Conservation (phyloP, 1,140 invertebrate species). For the Pogonomyrmex barbatus region DNA sequence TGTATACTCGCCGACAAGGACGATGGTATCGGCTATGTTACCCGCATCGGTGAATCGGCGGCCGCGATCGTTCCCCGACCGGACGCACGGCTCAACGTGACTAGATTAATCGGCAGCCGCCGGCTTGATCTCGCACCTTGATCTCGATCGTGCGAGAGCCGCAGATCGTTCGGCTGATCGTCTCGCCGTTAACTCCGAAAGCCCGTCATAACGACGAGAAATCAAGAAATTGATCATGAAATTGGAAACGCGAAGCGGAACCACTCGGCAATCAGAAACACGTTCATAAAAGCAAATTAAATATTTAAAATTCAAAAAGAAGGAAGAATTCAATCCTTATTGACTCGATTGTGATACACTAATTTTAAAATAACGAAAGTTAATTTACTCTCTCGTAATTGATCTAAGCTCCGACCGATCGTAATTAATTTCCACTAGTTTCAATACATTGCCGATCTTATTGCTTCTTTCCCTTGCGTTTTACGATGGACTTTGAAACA, state of each 20-base stretch:
- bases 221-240: background rate
- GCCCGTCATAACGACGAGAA: background rate
- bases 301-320: background rate
- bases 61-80: conserved; percentile 39
- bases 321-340: background rate
- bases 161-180: background rate
- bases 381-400: background rate
- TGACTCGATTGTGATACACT: background rate
- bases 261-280: background rate
- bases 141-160: background rate
- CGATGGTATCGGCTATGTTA: conserved; percentile 26
- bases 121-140: conserved; percentile 21
- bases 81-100: conserved; percentile 70
- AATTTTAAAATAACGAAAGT: background rate
- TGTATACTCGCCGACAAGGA: conserved; percentile 16
- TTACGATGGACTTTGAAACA: conserved; percentile 7
- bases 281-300: background rate
- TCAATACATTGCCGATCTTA: background rate
- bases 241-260: background rate
- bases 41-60: conserved; percentile 2
- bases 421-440: background rate
- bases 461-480: background rate
- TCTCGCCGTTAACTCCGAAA: background rate
- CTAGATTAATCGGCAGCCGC: conserved; percentile 70
- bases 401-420: background rate